Conservation (phyloP, 2,888 invertebrate genomes). For the Melangyna quadrimaculata region DNA sequence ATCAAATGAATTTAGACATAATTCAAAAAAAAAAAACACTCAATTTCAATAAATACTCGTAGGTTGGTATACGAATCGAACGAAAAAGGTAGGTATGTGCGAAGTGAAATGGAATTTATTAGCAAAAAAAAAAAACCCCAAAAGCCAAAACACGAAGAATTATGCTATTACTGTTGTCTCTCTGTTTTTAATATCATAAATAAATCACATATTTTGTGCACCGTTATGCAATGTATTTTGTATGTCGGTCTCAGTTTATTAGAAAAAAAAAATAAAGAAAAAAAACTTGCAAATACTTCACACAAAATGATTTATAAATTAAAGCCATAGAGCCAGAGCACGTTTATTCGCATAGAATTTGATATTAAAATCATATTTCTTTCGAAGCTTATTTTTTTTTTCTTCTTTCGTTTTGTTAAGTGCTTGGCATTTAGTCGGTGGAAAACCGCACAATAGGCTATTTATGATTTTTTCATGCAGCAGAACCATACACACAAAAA, state of each 20-base stretch:
- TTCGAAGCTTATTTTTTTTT: neutral
- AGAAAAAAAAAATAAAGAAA: neutral
- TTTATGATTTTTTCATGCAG: conserved; percentile 53
- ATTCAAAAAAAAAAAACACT: neutral
- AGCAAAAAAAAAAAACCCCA: neutral
- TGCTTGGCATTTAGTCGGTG: conserved; percentile 48
- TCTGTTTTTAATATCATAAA: conserved; percentile 32
- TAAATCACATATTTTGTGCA: conserved; percentile 29
- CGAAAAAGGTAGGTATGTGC: neutral
- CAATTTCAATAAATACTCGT: neutral
- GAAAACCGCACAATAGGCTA: conserved; percentile 60
- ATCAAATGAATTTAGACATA: conserved; percentile 11
- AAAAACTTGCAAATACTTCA: conserved; percentile 17
- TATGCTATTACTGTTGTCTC: neutral
- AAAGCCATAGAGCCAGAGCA: conserved; percentile 41
- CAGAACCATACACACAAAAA: neutral
- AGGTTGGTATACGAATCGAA: no score
- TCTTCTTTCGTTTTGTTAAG: conserved; percentile 12
- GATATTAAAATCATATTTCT: conserved; percentile 42
- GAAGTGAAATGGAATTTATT: conserved; percentile 41
- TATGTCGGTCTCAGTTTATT: conserved; percentile 26
- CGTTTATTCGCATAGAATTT: conserved; percentile 49
- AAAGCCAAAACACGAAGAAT: conserved; percentile 7
- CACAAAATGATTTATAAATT: conserved; percentile 33
- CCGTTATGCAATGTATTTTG: conserved; percentile 41